Percentiles rank a stretch among this genome's conserved stretches.
Conservation (phyloP, 1,140 invertebrate species). For the Euura lappo region DNA sequence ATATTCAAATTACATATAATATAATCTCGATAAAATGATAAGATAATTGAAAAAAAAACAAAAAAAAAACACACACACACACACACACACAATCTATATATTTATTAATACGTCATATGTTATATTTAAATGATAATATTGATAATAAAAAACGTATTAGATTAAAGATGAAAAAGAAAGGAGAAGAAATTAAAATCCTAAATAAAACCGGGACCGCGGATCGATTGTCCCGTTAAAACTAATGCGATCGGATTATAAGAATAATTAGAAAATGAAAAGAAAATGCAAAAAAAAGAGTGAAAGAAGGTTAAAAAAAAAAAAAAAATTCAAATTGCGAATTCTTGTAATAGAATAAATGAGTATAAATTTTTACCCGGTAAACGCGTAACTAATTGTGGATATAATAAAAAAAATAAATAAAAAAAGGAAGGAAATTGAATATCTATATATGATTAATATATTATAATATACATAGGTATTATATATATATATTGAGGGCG, state of each 20-base stretch:
- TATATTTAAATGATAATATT: too few species aligned
- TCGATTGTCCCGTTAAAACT: neutral
- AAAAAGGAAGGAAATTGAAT: too few species aligned
- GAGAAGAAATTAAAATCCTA: too few species aligned
- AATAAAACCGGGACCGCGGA: neutral
- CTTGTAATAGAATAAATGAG: too few species aligned
- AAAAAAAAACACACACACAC: too few species aligned
- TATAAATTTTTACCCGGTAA: too few species aligned
- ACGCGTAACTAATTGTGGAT: too few species aligned
- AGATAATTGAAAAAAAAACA: too few species aligned
- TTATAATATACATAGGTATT: constrained; percentile 10
- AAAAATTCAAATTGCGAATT: neutral
- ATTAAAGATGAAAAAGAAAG: too few species aligned
- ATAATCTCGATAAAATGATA: neutral
- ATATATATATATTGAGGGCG: constrained; percentile 11
- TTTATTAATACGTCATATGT: neutral
- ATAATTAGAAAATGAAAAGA: neutral
- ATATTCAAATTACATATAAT: constrained; percentile 27
- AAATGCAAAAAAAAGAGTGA: constrained; percentile 9
- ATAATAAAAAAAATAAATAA: too few species aligned
- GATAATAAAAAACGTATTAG: too few species aligned
- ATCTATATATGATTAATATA: too few species aligned
- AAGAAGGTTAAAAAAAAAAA: constrained; percentile 4
- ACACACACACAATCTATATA: neutral
- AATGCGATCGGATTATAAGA: neutral